These are phyloP conservation scores for Heliconius hermathena DNA, from an alignment of 1,140 invertebrate species.

Conservation along the genomic window DNA sequence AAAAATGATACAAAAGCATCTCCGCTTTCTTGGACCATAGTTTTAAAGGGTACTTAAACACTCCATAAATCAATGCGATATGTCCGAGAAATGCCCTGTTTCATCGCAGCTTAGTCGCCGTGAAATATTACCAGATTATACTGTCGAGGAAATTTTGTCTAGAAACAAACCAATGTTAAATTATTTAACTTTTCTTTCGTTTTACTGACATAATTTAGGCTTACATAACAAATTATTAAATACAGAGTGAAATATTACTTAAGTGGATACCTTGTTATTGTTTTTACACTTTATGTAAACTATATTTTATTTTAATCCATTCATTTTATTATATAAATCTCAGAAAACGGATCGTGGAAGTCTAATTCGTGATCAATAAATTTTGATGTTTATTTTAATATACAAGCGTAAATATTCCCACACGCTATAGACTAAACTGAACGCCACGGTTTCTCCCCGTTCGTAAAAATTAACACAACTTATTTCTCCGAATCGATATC, in stretches of 20 bases:
- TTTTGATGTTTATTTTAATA: too few species aligned
- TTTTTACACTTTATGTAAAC: too few species aligned
- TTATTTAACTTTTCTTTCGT: constrained; percentile 15
- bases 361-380: too few species aligned
- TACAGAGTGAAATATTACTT: not conserved
- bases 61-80: constrained; percentile 78
- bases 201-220: not conserved
- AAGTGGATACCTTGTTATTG: not conserved
- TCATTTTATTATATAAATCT: too few species aligned
- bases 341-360: too few species aligned
- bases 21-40: constrained; percentile 63
- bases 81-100: constrained; percentile 71
- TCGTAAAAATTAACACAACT: too few species aligned
- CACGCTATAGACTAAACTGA: too few species aligned
- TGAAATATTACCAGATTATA: constrained; percentile 76
- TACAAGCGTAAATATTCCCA: too few species aligned
- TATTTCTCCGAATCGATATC: too few species aligned
- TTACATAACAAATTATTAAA: not conserved
- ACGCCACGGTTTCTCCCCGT: too few species aligned
- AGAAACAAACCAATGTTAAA: constrained; percentile 28
- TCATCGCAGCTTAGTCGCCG: constrained; percentile 64
- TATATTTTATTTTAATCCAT: too few species aligned
- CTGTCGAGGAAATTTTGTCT: constrained; percentile 30
- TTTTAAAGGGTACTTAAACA: constrained; percentile 77
- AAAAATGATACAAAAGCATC: constrained; percentile 46